Base-by-base conservation (phyloP, 2,797 vertebrate species). In the Neosalanx taihuensis region DNA sequence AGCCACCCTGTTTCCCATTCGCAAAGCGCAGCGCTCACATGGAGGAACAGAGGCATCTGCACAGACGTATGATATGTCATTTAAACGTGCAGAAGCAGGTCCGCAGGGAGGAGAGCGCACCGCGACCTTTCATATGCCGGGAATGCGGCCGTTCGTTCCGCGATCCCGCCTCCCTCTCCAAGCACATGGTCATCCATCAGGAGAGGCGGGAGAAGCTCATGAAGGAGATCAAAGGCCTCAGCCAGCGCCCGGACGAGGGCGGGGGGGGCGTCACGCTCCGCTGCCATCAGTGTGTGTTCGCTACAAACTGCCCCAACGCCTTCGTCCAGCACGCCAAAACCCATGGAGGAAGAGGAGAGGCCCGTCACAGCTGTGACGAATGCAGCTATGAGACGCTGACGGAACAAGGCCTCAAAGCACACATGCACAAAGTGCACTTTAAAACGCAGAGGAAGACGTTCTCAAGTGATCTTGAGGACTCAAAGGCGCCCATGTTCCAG, bases 1-100 rank as follows among this genome's bases (percentile, higher is more conserved):
- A 96, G 88, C 93, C 92, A 70, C 92, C 94, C 3, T 95, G 95
- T 87, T 95, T 95, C 90, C 94, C 94, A 75, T 94, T 96, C 93
- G 93, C 94, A 79, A 96, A 94, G 93, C 96, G 95, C 92, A 95
- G 95, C 88, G 93, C 95, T 94, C 95, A 96, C 94, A 97, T 96
- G 88, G 93, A 94, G 90, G 94, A 95, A 91, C 94, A 95, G 84
- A 95, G 92, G 70, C 93, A 97, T 89, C 95, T 98, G 91, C 96
- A 97, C 87, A 94, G 94, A 83, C 95, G 95, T 90, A 95, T 98
- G 97, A 98, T 99, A 95, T 96, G 97, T 93, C 96, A 99, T 91
- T 95, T 98, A 93, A 94, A 93, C 85, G 91, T 93, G 83, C 95
- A 97, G 90, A 97, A 96, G 94, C 95, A 96, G 91, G 94, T 95